A percentile compares a stretch with the other conserved stretches of the same genome.
Evolutionary conservation across 2,797 vertebrate species (phyloP).

Genomic region (Leptatherina wallacei): DNA sequence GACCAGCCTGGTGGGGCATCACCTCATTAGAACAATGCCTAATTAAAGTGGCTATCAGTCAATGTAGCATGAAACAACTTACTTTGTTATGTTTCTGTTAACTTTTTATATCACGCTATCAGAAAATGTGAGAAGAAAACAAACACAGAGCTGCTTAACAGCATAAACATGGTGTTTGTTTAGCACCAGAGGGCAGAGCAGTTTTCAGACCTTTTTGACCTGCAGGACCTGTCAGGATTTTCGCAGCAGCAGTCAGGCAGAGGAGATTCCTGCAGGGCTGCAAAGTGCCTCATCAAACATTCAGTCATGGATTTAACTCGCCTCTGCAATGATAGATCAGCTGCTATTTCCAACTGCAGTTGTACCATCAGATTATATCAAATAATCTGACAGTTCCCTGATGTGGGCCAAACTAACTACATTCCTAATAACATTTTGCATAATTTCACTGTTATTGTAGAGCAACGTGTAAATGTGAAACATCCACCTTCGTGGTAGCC

Average conservation of each 20-base stretch:
- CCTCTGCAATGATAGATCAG: constrained; percentile 41
- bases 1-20: constrained; percentile 7
- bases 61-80: constrained; percentile 14
- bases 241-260: constrained; percentile 47
- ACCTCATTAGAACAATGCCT: constrained; percentile 32
- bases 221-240: constrained; percentile 60
- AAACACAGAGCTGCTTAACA: constrained; percentile 23
- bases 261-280: constrained; percentile 60
- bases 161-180: constrained; percentile 54
- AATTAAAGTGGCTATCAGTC: constrained; percentile 37
- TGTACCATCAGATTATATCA: constrained; percentile 28
- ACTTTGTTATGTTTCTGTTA: constrained; percentile 21
- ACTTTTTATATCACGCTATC: constrained; percentile 32
- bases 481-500: neutral
- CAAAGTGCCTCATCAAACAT: constrained; percentile 67
- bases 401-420: constrained; percentile 25
- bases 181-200: constrained; percentile 38
- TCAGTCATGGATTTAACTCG: constrained; percentile 51
- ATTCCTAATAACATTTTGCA: constrained; percentile 32
- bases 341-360: constrained; percentile 29
- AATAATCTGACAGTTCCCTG: constrained; percentile 23
- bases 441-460: constrained; percentile 19
- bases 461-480: neutral
- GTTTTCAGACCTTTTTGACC: constrained; percentile 63
- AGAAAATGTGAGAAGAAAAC: constrained; percentile 17